Base-by-base conservation (phyloP, 2,888 invertebrate genomes). In the Eristalis arbustorum region DNA sequence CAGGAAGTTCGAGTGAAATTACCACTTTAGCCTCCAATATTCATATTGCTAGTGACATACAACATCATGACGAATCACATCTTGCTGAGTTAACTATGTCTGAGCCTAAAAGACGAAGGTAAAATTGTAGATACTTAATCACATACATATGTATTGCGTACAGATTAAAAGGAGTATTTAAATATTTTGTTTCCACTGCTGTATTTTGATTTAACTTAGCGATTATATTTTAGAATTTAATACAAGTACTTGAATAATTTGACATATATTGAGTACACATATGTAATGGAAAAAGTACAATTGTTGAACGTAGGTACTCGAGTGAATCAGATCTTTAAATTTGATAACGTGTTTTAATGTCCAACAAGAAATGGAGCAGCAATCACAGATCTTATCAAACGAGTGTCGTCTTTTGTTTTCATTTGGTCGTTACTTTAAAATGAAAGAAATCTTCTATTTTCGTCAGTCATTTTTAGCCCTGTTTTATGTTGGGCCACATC, bases 101-200 rank as follows among this genome's bases (percentile, higher is more conserved):
- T 71, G 89, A 88, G 76, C 66, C 88, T 56, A 89, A 89, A 84
- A 78, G 89, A 74, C 84, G 88, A 88, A 89, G 89, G 89, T 89
- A 89, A 80, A 49, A 11, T 42, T 31, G n/a, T 59, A 59, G 6
- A 59, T 59, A 18, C n/a, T 23, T 14, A 6, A 59, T 8, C 4
- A 42, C 42, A 42, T n/a, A 42, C 4, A 42, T n/a, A 42, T n/a
- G n/a, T n/a, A 42, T n/a, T 14, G 4, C n/a, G n/a, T n/a, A 42
- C 3, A 13, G 25, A 59, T 23, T 59, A 59, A 13, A n/a, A 59
- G 59, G 10, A 25, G 0, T 11, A 25, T 23, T 28, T 13, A 25
- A 25, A 25, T 23, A 5, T 18, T 56, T 56, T 18, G 6, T 1
- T 49, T 49, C 18, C 6, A 49, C 23, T 57, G 13, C 3, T 57